Evolutionary conservation across 1,140 invertebrate genomes (phyloP).

Genomic region (Eumaeus atala): DNA sequence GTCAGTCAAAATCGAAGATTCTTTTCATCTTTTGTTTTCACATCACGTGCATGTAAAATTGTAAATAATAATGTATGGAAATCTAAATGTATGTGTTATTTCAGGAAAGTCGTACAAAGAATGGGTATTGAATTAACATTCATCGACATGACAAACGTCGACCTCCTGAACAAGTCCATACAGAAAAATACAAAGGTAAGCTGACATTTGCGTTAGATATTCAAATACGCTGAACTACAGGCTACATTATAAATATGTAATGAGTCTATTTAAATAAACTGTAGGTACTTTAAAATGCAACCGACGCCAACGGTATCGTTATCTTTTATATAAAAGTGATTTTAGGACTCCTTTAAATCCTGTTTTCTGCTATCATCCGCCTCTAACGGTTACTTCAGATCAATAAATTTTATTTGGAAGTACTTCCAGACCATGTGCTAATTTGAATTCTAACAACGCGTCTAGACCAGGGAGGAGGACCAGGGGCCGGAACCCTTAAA

Average conservation of each 20-base stretch:
- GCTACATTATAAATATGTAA: slow-evolving; percentile 1
- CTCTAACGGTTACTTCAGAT: too few relatives aligned
- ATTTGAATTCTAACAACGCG: too few relatives aligned
- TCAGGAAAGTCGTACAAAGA: slow-evolving; percentile 77
- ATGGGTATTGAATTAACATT: slow-evolving; percentile 85
- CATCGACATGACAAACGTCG: slow-evolving; percentile 85
- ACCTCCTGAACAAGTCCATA: slow-evolving; percentile 81
- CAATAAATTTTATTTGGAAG: too few relatives aligned
- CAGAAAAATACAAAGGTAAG: slow-evolving; percentile 89
- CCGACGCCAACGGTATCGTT: not conserved
- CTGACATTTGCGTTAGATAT: slow-evolving; percentile 12
- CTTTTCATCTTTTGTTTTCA: too few relatives aligned
- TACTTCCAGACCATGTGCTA: too few relatives aligned
- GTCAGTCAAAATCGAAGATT: too few relatives aligned
- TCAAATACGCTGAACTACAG: slow-evolving; percentile 3
- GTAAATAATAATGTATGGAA: not conserved
- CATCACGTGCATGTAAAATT: too few relatives aligned
- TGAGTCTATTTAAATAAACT: not conserved
- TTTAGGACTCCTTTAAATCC: too few relatives aligned
- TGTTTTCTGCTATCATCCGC: too few relatives aligned
- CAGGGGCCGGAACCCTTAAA: too few relatives aligned
- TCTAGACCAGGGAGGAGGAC: too few relatives aligned
- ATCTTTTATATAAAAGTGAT: not conserved
- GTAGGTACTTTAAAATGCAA: not conserved
- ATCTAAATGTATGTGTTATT: slow-evolving; percentile 17